Evolutionary conservation across 2,888 invertebrate species (phyloP).

Genomic region (Bibio marci): DNA sequence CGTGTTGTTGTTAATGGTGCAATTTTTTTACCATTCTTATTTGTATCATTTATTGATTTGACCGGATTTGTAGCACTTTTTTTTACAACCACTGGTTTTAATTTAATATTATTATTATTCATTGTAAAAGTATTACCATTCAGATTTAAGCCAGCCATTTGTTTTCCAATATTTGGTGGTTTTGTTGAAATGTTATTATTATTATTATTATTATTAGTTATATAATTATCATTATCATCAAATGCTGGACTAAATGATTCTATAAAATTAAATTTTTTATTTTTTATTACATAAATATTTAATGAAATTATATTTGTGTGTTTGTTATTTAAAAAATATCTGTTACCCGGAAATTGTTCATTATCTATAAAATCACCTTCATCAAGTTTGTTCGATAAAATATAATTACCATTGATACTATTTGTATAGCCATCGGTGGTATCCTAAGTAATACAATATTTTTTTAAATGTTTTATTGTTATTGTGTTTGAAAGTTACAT

Average conservation of each 20-base stretch:
- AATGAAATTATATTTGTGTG: neutral
- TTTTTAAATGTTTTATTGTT: neutral
- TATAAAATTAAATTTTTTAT: no score
- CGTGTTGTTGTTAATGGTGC: neutral
- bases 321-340: neutral
- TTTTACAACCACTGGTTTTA: slow-evolving; percentile 23
- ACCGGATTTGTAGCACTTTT: slow-evolving; percentile 2
- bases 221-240: neutral
- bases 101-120: slow-evolving; percentile 15
- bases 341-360: slow-evolving; percentile 14
- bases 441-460: no score
- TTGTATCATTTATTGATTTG: slow-evolving; percentile 15
- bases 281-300: no score
- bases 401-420: slow-evolving; percentile 17
- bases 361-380: slow-evolving; percentile 14
- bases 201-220: neutral
- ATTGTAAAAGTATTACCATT: neutral
- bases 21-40: slow-evolving; percentile 6
- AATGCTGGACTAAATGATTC: neutral
- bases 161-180: slow-evolving; percentile 5
- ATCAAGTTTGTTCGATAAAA: slow-evolving; percentile 5
- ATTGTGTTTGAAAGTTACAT: no score
- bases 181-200: neutral
- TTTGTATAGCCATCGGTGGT: slow-evolving; percentile 14
- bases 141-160: slow-evolving; percentile 4